Base-by-base conservation (phyloP, 2,888 invertebrate genomes). In the Sicus ferrugineus region DNA sequence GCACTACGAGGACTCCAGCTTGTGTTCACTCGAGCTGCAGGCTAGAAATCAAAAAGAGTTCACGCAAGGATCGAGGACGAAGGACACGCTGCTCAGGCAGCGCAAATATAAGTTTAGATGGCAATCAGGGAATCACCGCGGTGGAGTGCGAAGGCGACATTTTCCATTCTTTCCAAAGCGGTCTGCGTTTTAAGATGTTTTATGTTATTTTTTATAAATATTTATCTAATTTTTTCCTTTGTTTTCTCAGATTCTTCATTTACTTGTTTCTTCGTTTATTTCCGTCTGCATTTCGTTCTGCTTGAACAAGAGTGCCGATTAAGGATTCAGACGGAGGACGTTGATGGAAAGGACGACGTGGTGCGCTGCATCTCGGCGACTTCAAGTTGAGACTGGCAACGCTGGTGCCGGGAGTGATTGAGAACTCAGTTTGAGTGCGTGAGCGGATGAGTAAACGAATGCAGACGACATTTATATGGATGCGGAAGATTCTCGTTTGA, bases 111-210 rank as follows among this genome's bases (percentile, higher is more conserved):
- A 2, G 21, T 50, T 23, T 50, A 42, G 9, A 21, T 21, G 19
- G 19, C 21, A 11, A n/a, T n/a, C n/a, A n/a, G n/a, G n/a, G n/a
- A n/a, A n/a, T n/a, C n/a, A n/a, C n/a, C 21, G 50, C 23, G 50
- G n/a, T 21, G 5, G 50, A 21, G 50, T 21, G 50, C 73, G 72
- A 74, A 72, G 80, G 78, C 79, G 82, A 83, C 82, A 82, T 78
- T 81, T 81, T 83, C 82, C 76, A n/a, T 79, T 80, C 79, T 81
- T 80, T 81, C 79, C 79, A 82, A 79, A 77, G 77, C 76, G 75
- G 50, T 69, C 34, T 69, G 62, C 61, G 68, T 70, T 50, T n/a
- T 38, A 11, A 1, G 16, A 9, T n/a, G n/a, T 42, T 42, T 42
- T n/a, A 19, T 50, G 21, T 52, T 52, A n/a, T n/a, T n/a, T n/a